Evolutionary conservation across 2,888 invertebrate genomes (phyloP).

Genomic region (Xylophagus ater): DNA sequence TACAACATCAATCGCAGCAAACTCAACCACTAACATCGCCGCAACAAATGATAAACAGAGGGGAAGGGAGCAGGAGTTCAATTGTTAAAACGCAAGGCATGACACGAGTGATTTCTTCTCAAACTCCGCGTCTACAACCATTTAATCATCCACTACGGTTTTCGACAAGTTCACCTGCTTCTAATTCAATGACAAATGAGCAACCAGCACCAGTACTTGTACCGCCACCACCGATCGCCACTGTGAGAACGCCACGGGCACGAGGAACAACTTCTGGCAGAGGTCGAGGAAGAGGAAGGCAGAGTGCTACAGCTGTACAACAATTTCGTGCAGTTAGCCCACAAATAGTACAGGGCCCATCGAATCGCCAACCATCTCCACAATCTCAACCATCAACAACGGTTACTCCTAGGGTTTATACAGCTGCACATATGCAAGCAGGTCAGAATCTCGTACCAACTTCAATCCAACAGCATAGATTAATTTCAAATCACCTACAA

Average conservation of each 20-base stretch:
- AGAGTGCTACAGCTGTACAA: neutral
- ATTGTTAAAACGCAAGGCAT: slow-evolving; percentile 1
- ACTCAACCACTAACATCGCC: slow-evolving; percentile 3
- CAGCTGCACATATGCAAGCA: too few relatives aligned
- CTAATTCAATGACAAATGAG: slow-evolving; percentile 4
- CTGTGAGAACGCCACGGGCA: neutral
- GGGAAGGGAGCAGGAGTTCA: too few relatives aligned
- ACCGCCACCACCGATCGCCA: slow-evolving; percentile 4
- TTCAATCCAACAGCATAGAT: neutral
- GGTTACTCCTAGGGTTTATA: neutral
- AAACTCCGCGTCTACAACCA: slow-evolving; percentile 7
- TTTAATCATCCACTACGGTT: slow-evolving; percentile 3
- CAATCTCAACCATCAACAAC: slow-evolving; percentile 14
- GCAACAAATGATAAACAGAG: too few relatives aligned
- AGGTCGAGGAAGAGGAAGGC: neutral
- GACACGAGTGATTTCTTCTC: neutral
- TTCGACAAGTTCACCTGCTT: slow-evolving; percentile 14
- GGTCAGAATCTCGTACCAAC: too few relatives aligned
- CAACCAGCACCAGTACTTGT: slow-evolving; percentile 13
- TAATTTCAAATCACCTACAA: neutral
- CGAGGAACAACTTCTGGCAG: slow-evolving; percentile 1
- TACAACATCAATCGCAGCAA: slow-evolving; percentile 7
- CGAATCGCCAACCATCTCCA: slow-evolving; percentile 11
- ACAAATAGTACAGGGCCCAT: slow-evolving; percentile 2
- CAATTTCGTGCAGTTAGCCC: neutral